These are phyloP conservation scores for Mustela nigripes DNA, from an alignment of 2,113 vertebrate genomes.

Conservation along the genomic window DNA sequence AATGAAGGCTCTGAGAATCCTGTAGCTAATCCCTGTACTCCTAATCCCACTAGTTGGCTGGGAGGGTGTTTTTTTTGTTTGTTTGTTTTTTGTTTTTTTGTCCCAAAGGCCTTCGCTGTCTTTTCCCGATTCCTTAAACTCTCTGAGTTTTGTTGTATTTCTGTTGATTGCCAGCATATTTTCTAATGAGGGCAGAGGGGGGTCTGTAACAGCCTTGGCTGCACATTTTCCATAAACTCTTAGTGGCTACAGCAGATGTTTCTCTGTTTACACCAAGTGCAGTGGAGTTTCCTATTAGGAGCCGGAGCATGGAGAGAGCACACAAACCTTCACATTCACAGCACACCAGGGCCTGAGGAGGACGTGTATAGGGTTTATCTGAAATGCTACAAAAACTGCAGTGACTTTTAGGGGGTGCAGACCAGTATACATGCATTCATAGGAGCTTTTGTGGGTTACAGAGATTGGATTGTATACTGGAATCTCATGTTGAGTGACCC, in stretches of 20 bases:
- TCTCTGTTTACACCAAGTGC: neutral
- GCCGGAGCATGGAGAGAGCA: no score
- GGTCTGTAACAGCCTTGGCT: neutral
- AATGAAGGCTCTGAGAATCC: neutral
- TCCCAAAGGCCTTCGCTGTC: neutral
- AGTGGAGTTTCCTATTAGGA: neutral
- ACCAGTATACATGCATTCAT: neutral
- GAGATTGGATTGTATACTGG: neutral
- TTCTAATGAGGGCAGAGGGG: constrained; percentile 11
- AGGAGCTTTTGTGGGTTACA: neutral
- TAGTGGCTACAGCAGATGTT: neutral
- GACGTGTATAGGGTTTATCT: neutral
- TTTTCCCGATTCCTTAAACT: neutral
- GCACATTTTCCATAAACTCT: neutral
- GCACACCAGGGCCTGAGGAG: neutral
- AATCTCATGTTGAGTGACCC: neutral
- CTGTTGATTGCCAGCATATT: neutral
- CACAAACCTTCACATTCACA: neutral
- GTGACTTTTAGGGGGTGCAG: neutral
- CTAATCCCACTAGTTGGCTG: neutral
- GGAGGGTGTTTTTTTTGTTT: neutral
- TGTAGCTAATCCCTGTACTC: neutral
- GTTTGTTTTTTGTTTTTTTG: constrained; percentile 12
- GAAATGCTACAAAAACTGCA: neutral
- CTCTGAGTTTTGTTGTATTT: neutral